Evolutionary conservation across 2,888 invertebrate genomes (phyloP), one percentile per base, ranked within the genome.

Genomic region (Ditula angustiorana): DNA sequence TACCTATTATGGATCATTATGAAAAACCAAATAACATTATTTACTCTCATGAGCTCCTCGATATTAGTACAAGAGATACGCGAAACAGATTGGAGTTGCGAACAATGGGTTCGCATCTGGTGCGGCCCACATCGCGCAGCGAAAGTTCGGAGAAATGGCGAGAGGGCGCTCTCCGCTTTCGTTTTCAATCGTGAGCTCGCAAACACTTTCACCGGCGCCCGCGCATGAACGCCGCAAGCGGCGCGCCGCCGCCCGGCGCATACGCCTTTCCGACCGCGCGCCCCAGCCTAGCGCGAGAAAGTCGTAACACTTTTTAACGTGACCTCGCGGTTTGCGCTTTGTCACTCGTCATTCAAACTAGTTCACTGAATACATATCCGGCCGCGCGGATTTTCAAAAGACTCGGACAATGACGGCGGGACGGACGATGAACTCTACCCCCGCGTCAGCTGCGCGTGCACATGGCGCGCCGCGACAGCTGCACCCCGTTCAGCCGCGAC

Each of bases 61-160:
- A 50, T 47, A 24, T 61, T 55, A 33, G 47, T 33, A 23, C 46
- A 16, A 24, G 59, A 74, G 69, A 68, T 71, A 75, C 74, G 66
- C 77, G 74, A 74, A 74, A 77, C 74, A 75, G 73, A 75, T 77
- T 78, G 71, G 75, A 70, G 76, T 78, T 72, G 76, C 75, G 81
- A 86, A 90, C 91, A 90, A 90, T 89, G 81, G 86, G 82, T 77
- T 79, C 83, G 80, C 87, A 90, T 89, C 88, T 90, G 86, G 85
- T 80, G 85, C 83, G 92, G 81, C 91, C 90, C 82, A 90, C 88
- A 88, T 91, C 74, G 79, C 78, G 82, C 86, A 90, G 92, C 92
- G 92, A 92, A 92, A 92, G 92, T 92, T 88, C 74, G 88, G 92
- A 90, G 92, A 92, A 92, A 92, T 90, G 92, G 91, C 91, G 90